phyloP scores from a whole-genome alignment of 2,888 invertebrate genomes.

The Eueremaeus valkanovi region DNA sequence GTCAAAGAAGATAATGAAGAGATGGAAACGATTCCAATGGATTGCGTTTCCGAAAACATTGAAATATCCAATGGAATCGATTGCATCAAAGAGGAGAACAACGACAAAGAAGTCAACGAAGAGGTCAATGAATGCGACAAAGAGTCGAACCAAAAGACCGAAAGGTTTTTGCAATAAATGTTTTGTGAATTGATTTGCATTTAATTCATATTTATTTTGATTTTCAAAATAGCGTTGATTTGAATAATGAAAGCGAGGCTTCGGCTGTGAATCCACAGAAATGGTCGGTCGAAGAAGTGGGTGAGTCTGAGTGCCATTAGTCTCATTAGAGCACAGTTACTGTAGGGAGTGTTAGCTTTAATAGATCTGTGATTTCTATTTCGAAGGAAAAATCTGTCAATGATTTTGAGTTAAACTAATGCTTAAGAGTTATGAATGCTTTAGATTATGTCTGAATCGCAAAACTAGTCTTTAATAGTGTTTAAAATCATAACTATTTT shows the following conservation, averaged over 20 bases:
- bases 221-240: background rate
- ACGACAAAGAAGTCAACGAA: background rate
- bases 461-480: too few relatives aligned
- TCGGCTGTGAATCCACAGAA: background rate
- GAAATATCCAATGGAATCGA: background rate
- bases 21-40: background rate
- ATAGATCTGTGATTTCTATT: too few relatives aligned
- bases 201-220: background rate
- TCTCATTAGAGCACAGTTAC: too few relatives aligned
- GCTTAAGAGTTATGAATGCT: too few relatives aligned
- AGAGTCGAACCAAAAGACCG: background rate
- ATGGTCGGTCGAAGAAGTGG: conserved; percentile 30
- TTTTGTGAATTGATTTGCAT: background rate
- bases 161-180: background rate
- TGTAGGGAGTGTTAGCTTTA: too few relatives aligned
- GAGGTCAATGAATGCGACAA: background rate
- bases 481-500: too few relatives aligned
- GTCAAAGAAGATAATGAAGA: too few relatives aligned
- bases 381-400: too few relatives aligned
- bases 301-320: too few relatives aligned
- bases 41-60: background rate
- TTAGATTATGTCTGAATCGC: too few relatives aligned
- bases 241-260: background rate
- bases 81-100: background rate
- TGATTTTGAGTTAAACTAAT: too few relatives aligned